Evolutionary conservation across 2,797 vertebrate species (phyloP).

Genomic region (Lepilemur ruficaudatus): DNA sequence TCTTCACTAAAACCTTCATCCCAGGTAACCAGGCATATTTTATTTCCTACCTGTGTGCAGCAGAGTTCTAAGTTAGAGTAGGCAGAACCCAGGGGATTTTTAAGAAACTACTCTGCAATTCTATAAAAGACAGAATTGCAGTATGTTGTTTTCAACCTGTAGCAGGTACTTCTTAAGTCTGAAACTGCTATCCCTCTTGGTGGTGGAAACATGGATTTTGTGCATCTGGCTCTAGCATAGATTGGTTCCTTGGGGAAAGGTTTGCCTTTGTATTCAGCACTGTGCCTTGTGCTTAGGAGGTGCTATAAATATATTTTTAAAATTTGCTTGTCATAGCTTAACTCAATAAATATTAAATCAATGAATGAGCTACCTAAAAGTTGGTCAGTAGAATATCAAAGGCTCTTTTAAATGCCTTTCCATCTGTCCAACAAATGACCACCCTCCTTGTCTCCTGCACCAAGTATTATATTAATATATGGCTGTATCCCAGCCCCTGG

Average conservation of each 20-base stretch:
- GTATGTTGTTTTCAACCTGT: background rate
- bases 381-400: background rate
- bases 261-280: background rate
- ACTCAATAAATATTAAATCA: slow-evolving; percentile 4
- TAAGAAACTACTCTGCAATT: slow-evolving; percentile 6
- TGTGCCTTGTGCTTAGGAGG: background rate
- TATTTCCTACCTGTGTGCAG: background rate
- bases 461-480: background rate
- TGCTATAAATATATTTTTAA: background rate
- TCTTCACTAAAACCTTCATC: slow-evolving; percentile 40
- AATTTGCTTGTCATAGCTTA: slow-evolving; percentile 17
- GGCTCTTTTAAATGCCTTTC: background rate
- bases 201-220: background rate
- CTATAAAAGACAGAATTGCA: background rate
- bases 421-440: background rate
- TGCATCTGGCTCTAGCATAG: background rate
- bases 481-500: background rate
- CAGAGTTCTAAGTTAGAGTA: background rate
- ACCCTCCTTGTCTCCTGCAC: background rate
- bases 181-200: background rate
- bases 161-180: background rate
- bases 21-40: slow-evolving; percentile 31
- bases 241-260: background rate
- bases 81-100: background rate
- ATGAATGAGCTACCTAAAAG: slow-evolving; percentile 3